Evolutionary conservation across 1,140 invertebrate species (phyloP), one percentile per base, ranked within the genome.

Genomic region (Araneus ventricosus): DNA sequence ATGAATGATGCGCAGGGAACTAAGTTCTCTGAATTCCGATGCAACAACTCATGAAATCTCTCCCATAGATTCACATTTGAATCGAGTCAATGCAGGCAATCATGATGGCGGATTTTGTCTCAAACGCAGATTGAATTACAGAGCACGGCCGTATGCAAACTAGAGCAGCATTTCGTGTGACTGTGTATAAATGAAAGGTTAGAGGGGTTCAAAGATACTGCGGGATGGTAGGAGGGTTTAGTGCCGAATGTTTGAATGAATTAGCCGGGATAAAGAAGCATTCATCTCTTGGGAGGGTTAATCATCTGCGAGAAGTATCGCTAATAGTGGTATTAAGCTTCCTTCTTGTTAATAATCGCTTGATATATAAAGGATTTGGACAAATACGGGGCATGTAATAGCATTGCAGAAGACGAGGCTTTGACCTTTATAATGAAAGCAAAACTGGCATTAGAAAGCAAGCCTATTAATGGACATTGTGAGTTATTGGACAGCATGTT

Each of bases 1-100:
- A 75, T 75, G 67, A 75, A 75, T 75, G 67, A 75, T 75, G 67
- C 14, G 27, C 30, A 37, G n/a, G n/a, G n/a, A n/a, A n/a, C n/a
- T n/a, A n/a, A n/a, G 14, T 34, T 70, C 27, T 10, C 17, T 75
- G 67, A 30, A 34, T 75, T 75, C 27, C 10, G 30, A 75, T 34
- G 70, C 70, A 75, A 34, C 20, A 34, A 17, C 5, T 37, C 70
- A 1, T 75, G 70, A 75, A 75, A 75, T 75, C 70, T 30, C 30
- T 75, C 3, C 10, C 30, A n/a, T n/a, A n/a, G n/a, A n/a, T n/a
- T n/a, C n/a, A 14, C 67, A 34, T 34, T 8, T 75, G 30, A 75
- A 75, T 22, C 2, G 70, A 75, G 34, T 37, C 70, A 75, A 20
- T 75, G 67, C 67, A 75, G 27, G 30, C 27, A 30, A 75, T 75